These are phyloP conservation scores for Lamprologus speciosus DNA, from an alignment of 2,113 vertebrate species.

Conservation along the genomic window DNA sequence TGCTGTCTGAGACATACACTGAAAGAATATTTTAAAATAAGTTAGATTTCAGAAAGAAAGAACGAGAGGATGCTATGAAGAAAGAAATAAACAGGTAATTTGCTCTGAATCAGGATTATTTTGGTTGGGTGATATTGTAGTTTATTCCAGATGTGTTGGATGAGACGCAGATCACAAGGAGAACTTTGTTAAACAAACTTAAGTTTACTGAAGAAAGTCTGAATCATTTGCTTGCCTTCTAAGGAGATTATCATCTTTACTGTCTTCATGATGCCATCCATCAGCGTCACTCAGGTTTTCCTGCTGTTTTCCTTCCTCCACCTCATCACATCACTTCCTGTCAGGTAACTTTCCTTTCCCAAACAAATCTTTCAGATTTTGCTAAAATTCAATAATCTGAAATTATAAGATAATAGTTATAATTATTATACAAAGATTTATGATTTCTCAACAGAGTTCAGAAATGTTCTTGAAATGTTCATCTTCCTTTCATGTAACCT, in stretches of 20 bases:
- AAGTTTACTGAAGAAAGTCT: neutral
- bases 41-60: neutral
- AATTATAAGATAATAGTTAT: neutral
- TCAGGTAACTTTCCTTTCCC: constrained; percentile 40
- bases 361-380: neutral
- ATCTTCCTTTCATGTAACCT: neutral
- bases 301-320: constrained; percentile 57
- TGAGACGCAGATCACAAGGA: neutral
- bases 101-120: neutral
- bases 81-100: neutral
- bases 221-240: neutral
- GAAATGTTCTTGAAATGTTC: neutral
- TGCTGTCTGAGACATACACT: neutral
- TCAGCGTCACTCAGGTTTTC: constrained; percentile 43
- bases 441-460: neutral
- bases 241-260: constrained; percentile 17
- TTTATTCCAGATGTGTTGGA: neutral
- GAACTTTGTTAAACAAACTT: neutral
- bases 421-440: neutral
- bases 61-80: neutral
- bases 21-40: neutral
- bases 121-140: neutral
- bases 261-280: constrained; percentile 32
- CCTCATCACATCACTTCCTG: constrained; percentile 46
- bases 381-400: neutral